phyloP scores from a whole-genome alignment of 1,140 invertebrate species.

The Tetragnatha versicolor region DNA sequence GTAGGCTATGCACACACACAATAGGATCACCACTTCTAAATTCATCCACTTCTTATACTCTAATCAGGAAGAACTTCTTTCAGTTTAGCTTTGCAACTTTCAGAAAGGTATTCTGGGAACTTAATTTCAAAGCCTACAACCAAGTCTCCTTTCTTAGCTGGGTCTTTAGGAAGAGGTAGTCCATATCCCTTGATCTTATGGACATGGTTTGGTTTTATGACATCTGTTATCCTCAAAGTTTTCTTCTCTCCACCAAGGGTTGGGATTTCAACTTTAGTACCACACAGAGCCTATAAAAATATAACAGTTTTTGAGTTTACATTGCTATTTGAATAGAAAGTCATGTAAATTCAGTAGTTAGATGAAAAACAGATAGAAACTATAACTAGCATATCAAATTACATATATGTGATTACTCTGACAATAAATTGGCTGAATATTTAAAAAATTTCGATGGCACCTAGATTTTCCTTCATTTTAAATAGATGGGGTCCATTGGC shows the following conservation, averaged over 20 bases:
- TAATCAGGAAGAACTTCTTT: slow-evolving; percentile 80
- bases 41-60: not conserved
- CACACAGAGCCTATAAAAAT: slow-evolving; percentile 88
- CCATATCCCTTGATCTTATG: slow-evolving; percentile 93
- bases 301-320: no score
- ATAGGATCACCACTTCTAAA: not conserved
- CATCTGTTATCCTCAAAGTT: slow-evolving; percentile 82
- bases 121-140: slow-evolving; percentile 96
- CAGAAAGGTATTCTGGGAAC: slow-evolving; percentile 87
- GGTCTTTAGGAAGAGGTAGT: slow-evolving; percentile 93
- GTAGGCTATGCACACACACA: no score
- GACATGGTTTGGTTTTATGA: slow-evolving; percentile 86
- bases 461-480: no score
- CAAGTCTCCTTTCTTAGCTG: slow-evolving; percentile 88
- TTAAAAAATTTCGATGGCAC: no score
- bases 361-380: no score
- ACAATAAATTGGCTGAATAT: no score
- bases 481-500: no score
- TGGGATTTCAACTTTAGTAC: slow-evolving; percentile 87
- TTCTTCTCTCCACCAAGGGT: slow-evolving; percentile 87
- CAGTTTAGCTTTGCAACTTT: slow-evolving; percentile 87
- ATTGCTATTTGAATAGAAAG: no score
- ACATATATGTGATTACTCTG: no score
- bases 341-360: no score
- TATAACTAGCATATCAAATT: no score